phyloP scores from a whole-genome alignment of 2,888 invertebrate genomes.

The Hartigia nigra region DNA sequence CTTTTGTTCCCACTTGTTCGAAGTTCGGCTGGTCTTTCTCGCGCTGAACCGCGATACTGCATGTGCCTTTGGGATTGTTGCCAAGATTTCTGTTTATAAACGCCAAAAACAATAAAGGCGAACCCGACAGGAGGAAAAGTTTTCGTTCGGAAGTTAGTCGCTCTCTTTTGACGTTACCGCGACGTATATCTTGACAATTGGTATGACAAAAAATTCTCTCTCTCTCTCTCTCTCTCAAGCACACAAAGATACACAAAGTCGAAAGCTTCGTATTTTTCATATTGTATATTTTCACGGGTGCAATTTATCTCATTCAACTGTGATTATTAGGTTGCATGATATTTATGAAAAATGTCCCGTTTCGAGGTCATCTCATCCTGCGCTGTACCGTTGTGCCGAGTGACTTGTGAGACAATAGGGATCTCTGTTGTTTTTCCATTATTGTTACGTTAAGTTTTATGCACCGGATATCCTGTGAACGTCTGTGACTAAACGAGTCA shows the following conservation, averaged over 20 bases:
- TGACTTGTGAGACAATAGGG: not conserved
- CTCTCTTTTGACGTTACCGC: conserved; percentile 22
- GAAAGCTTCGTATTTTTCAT: not conserved
- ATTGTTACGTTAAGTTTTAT: not conserved
- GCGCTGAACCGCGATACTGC: not conserved
- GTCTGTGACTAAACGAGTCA: not conserved
- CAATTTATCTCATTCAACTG: not conserved
- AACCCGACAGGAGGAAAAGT: conserved; percentile 39
- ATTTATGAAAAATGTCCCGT: not conserved
- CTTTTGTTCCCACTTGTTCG: not conserved
- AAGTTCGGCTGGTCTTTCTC: not conserved
- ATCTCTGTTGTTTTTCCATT: not conserved
- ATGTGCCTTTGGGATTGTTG: conserved; percentile 35
- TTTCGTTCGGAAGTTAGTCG: conserved; percentile 20
- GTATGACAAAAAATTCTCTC: conserved; percentile 28
- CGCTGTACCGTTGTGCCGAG: not conserved
- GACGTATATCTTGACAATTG: conserved; percentile 34
- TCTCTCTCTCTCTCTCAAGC: conserved; percentile 6
- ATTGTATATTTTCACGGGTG: not conserved
- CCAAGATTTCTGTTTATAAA: conserved; percentile 57
- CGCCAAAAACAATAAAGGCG: conserved; percentile 50
- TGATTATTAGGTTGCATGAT: not conserved
- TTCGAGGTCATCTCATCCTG: not conserved
- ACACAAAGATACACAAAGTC: not conserved
- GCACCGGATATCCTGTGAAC: not conserved